Evolutionary conservation across 2,113 vertebrate species (phyloP).

Genomic region (Chunga burmeisteri): DNA sequence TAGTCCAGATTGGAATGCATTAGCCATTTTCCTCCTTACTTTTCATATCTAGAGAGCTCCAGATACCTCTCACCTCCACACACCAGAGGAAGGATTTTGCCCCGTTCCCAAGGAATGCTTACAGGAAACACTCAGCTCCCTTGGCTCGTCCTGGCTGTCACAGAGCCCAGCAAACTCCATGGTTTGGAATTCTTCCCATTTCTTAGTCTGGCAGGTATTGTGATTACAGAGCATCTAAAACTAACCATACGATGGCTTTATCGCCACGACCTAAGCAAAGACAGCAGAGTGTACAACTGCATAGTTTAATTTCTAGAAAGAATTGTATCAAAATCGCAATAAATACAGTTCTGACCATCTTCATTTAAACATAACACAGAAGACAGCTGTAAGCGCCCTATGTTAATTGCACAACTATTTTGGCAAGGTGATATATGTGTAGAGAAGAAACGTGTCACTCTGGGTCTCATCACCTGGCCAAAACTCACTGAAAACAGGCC

Average conservation of each 20-base stretch:
- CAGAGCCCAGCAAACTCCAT: not conserved
- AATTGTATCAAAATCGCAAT: not conserved
- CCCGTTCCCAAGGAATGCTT: not conserved
- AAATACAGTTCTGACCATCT: not conserved
- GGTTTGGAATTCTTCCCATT: not conserved
- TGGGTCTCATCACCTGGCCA: not conserved
- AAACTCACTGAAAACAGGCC: not conserved
- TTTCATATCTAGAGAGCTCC: not conserved
- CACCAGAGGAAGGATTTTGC: not conserved
- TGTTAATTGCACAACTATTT: not conserved
- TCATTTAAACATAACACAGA: not conserved
- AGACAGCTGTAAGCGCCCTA: not conserved
- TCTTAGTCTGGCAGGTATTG: not conserved
- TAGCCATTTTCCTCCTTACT: not conserved
- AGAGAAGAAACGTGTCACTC: not conserved
- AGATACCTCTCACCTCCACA: not conserved
- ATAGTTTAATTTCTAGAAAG: not conserved
- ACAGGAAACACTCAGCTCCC: not conserved
- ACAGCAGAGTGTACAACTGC: not conserved
- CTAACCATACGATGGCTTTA: not conserved
- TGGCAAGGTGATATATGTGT: not conserved
- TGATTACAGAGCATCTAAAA: not conserved
- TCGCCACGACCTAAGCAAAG: not conserved
- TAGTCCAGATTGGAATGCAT: not conserved
- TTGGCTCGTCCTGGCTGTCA: accelerated